These are phyloP conservation scores for Holothuria leucospilota DNA, from an alignment of 53 echinoderm and acorn worm genomes.

Conservation along the genomic window DNA sequence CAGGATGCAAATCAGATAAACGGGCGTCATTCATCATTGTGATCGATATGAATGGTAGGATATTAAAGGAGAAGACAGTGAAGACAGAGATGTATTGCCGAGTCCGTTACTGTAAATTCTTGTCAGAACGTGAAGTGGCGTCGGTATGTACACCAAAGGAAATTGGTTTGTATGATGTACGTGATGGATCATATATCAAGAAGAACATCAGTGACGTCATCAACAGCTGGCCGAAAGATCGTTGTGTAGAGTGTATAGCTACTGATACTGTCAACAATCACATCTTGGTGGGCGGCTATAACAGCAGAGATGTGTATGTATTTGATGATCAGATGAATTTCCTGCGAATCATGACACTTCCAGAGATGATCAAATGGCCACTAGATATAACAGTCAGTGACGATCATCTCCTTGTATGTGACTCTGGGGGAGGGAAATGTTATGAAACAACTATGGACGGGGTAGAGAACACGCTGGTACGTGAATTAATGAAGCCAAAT, in stretches of 20 bases:
- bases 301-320: too few relatives aligned
- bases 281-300: too few relatives aligned
- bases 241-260: neutral
- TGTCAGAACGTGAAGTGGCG: neutral
- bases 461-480: neutral
- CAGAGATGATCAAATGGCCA: too few relatives aligned
- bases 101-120: neutral
- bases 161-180: constrained; percentile 1
- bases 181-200: too few relatives aligned
- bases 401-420: constrained; percentile 3
- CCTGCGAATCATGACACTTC: neutral
- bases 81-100: neutral
- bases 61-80: neutral
- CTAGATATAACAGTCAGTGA: neutral
- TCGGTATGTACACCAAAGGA: constrained; percentile 1
- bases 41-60: too few relatives aligned
- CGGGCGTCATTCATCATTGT: neutral
- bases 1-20: neutral
- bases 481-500: neutral
- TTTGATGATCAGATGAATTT: constrained; percentile 9
- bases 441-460: neutral
- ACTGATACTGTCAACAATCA: too few relatives aligned
- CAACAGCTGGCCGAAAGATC: neutral
- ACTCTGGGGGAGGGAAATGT: neutral
- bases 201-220: too few relatives aligned